phyloP scores from a whole-genome alignment of 2,797 vertebrate species.

The Forpus xanthops region DNA sequence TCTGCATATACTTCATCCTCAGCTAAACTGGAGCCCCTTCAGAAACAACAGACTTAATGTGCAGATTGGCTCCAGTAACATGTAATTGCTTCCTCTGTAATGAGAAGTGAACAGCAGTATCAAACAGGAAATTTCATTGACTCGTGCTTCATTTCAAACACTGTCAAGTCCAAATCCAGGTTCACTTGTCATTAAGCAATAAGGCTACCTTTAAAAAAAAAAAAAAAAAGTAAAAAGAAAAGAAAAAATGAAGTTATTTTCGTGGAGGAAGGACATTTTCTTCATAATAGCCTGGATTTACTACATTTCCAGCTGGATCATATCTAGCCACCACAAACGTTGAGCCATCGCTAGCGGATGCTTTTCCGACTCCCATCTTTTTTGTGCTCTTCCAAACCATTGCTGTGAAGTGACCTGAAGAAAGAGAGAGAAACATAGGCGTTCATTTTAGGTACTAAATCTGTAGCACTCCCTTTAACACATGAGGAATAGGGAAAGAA shows the following conservation, averaged over 20 bases:
- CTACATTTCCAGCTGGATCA: slow-evolving; percentile 92
- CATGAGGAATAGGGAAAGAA: accelerated
- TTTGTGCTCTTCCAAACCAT: slow-evolving; percentile 96
- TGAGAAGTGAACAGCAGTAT: neutral
- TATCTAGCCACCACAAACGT: slow-evolving; percentile 98
- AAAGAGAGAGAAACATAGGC: neutral
- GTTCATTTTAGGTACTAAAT: neutral
- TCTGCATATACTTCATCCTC: neutral
- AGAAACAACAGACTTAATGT: neutral
- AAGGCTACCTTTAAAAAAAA: neutral
- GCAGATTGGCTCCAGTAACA: neutral
- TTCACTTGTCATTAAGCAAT: neutral
- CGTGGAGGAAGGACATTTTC: slow-evolving; percentile 90
- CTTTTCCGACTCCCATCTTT: slow-evolving; percentile 92
- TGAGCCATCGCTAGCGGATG: slow-evolving; percentile 89
- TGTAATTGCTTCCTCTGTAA: neutral
- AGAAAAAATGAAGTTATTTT: slow-evolving; percentile 63
- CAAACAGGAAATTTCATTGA: slow-evolving; percentile 27
- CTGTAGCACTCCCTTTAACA: neutral
- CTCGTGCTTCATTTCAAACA: slow-evolving; percentile 1
- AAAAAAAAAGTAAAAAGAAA: neutral
- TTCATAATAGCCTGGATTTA: slow-evolving; percentile 94
- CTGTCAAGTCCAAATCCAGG: neutral
- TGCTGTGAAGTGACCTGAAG: slow-evolving; percentile 94
- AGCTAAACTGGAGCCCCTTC: neutral